Conservation (phyloP, 2,797 vertebrate species). For the Xenops minutus region DNA sequence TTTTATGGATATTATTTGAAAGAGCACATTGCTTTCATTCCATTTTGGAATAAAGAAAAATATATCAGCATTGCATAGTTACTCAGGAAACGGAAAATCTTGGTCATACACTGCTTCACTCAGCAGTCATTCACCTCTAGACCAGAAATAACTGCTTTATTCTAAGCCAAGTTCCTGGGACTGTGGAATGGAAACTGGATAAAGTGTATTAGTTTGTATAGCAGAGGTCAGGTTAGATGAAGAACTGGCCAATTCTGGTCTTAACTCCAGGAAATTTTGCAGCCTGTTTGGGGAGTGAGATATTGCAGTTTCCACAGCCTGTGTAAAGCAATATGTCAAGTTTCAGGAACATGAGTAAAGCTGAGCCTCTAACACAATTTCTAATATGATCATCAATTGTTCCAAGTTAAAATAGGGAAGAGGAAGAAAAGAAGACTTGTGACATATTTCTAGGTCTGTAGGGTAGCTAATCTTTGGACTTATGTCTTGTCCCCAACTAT, state of each 20-base stretch:
- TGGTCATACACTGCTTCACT: background rate
- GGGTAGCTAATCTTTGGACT: background rate
- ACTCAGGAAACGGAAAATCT: constrained; percentile 17
- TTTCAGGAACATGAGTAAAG: background rate
- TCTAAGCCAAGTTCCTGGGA: background rate
- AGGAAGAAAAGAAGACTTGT: background rate
- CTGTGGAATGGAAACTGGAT: background rate
- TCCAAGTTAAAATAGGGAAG: background rate
- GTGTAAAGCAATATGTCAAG: constrained; percentile 9
- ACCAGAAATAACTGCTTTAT: constrained; percentile 5
- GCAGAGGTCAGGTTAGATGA: background rate
- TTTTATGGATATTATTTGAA: background rate
- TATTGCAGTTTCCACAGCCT: background rate
- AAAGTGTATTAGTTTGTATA: background rate
- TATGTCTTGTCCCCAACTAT: background rate
- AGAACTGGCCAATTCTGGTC: background rate
- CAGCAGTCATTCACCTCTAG: background rate
- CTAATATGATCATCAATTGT: background rate
- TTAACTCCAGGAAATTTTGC: background rate
- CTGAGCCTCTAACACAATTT: background rate
- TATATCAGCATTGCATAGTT: background rate
- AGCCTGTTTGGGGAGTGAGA: background rate
- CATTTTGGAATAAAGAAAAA: background rate
- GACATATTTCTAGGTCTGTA: background rate
- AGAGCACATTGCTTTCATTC: constrained; percentile 14